A percentile compares a stretch with the other conserved stretches of the same genome.
These are phyloP conservation scores for Mionectes macconnelli DNA, from an alignment of 2,113 vertebrate species.

Conservation along the genomic window DNA sequence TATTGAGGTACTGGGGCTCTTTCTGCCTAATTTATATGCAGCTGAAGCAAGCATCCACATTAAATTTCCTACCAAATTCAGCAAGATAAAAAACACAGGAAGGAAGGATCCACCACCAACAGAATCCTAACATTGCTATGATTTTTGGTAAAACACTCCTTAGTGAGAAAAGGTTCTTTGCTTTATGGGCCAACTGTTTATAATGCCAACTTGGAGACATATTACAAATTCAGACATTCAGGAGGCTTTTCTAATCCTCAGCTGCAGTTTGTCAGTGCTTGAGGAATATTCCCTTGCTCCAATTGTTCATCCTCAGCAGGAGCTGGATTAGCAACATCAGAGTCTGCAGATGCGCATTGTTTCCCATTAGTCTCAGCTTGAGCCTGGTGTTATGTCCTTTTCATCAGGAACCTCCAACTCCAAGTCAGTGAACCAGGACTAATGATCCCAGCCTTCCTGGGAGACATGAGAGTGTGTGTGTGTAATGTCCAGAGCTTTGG, in stretches of 20 bases:
- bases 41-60: not conserved
- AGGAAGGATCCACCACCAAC: not conserved
- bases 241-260: constrained; percentile 57
- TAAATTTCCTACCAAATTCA: not conserved
- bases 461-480: constrained; percentile 40
- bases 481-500: constrained; percentile 30
- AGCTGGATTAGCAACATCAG: constrained; percentile 67
- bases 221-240: constrained; percentile 56
- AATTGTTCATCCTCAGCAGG: constrained; percentile 62
- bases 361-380: constrained; percentile 68
- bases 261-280: constrained; percentile 55
- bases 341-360: constrained; percentile 68
- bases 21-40: not conserved
- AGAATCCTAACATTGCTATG: not conserved
- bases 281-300: constrained; percentile 54
- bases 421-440: constrained; percentile 67
- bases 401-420: constrained; percentile 57
- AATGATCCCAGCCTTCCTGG: constrained; percentile 67
- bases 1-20: not conserved
- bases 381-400: constrained; percentile 63
- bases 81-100: not conserved
- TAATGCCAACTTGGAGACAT: not conserved
- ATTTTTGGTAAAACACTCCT: not conserved
- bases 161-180: not conserved
- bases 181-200: constrained; percentile 15